phyloP scores from a whole-genome alignment of 2,888 invertebrate species.

The Beris chalybata region DNA sequence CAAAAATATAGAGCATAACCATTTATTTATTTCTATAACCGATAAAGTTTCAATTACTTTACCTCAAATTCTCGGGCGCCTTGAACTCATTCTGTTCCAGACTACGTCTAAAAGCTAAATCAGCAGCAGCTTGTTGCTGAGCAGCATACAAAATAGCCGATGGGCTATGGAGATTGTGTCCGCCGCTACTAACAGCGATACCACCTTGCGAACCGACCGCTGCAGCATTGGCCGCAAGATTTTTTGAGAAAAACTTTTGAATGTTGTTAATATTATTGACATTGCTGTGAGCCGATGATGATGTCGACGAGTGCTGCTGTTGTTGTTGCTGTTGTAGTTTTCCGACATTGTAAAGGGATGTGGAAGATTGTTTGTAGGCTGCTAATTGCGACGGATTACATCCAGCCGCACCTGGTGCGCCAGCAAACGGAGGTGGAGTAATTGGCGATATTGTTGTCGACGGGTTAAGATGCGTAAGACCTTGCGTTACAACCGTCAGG shows the following conservation, averaged over 20 bases:
- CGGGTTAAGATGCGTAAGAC: conserved; percentile 54
- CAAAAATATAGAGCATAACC: neutral
- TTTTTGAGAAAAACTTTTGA: conserved; percentile 39
- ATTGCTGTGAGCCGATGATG: neutral
- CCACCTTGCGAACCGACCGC: conserved; percentile 12
- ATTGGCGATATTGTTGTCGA: conserved; percentile 55
- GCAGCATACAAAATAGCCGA: conserved; percentile 41
- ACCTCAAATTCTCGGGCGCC: conserved; percentile 40
- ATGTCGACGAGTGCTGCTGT: conserved; percentile 48
- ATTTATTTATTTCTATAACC: neutral
- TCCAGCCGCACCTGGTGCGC: neutral
- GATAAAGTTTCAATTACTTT: conserved; percentile 1
- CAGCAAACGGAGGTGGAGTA: conserved; percentile 48
- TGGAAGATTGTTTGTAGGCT: conserved; percentile 30
- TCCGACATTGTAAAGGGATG: conserved; percentile 25
- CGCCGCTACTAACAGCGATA: neutral
- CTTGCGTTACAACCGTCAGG: conserved; percentile 53
- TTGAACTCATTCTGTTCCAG: conserved; percentile 41
- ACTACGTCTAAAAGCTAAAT: conserved; percentile 29
- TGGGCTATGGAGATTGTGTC: conserved; percentile 34
- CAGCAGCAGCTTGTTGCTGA: conserved; percentile 30
- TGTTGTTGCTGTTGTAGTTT: conserved; percentile 39
- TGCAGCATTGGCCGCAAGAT: conserved; percentile 36
- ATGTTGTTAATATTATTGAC: conserved; percentile 12
- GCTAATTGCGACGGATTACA: conserved; percentile 40